phyloP scores from a whole-genome alignment of 2,888 invertebrate species.

The Shargacucullia verbasci region DNA sequence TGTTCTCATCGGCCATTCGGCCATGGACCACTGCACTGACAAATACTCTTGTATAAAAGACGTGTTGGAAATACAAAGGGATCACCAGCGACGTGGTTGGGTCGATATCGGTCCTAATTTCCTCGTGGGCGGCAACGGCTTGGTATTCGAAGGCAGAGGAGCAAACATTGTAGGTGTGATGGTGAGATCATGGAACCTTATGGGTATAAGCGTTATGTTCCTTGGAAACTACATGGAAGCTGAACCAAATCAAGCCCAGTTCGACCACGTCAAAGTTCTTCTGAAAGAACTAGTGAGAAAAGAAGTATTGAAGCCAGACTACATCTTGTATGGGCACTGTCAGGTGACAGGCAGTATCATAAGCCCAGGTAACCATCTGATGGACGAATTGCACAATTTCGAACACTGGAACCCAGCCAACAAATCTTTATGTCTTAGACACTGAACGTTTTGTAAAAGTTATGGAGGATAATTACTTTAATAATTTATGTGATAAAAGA shows the following conservation, averaged over 20 bases:
- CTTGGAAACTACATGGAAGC: slow-evolving; percentile 73
- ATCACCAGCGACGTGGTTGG: slow-evolving; percentile 67
- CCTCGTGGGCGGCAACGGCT: slow-evolving; percentile 75
- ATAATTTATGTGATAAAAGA: no score
- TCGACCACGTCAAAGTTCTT: slow-evolving; percentile 69
- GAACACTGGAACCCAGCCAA: slow-evolving; percentile 71
- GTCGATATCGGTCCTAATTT: slow-evolving; percentile 80
- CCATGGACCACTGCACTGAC: slow-evolving; percentile 63
- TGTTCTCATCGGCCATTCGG: slow-evolving; percentile 79
- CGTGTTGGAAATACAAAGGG: slow-evolving; percentile 69
- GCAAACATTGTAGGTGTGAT: slow-evolving; percentile 75
- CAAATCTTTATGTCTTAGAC: slow-evolving; percentile 54
- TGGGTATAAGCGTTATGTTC: slow-evolving; percentile 76
- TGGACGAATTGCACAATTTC: slow-evolving; percentile 64
- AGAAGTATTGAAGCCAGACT: slow-evolving; percentile 65
- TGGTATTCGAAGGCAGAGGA: slow-evolving; percentile 80
- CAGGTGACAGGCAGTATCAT: slow-evolving; percentile 67
- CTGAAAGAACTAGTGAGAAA: slow-evolving; percentile 66
- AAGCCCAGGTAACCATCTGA: slow-evolving; percentile 71
- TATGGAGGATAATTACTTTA: no score
- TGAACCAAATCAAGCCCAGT: slow-evolving; percentile 62
- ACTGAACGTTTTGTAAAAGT: slow-evolving; percentile 24
- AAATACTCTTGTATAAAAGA: slow-evolving; percentile 69
- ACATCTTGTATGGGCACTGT: slow-evolving; percentile 71
- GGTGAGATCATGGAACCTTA: slow-evolving; percentile 69